These are phyloP conservation scores for Gastrophryne carolinensis DNA, from an alignment of 2,797 vertebrate genomes.

Conservation along the genomic window DNA sequence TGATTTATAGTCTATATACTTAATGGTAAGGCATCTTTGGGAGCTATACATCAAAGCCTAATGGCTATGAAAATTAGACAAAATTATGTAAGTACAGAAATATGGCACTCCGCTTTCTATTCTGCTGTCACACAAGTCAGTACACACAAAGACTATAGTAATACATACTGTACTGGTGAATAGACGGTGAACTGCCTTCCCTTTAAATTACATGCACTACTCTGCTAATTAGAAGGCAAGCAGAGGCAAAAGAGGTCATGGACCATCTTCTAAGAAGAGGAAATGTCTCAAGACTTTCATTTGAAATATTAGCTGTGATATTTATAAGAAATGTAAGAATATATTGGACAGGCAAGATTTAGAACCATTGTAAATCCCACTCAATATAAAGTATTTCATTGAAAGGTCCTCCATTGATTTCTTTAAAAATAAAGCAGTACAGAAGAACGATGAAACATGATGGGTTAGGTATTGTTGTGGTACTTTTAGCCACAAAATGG, in stretches of 20 bases:
- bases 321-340: no score
- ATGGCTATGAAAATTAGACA: slow-evolving; percentile 5
- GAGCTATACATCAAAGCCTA: slow-evolving; percentile 22
- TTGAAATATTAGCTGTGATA: no score
- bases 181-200: not conserved
- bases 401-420: no score
- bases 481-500: no score
- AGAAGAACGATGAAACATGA: no score
- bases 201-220: not conserved
- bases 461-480: no score
- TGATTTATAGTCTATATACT: slow-evolving; percentile 37
- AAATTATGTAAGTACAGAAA: not conserved
- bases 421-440: no score
- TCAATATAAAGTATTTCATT: no score
- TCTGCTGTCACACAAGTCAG: not conserved
- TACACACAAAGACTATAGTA: not conserved
- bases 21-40: slow-evolving; percentile 38
- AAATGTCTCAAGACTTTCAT: not conserved
- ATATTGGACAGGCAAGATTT: no score
- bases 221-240: not conserved
- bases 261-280: not conserved
- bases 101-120: not conserved
- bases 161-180: not conserved
- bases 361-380: no score
- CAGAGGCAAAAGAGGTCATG: not conserved